Evolutionary conservation across 2,113 vertebrate species (phyloP).

Genomic region (Tetrao urogallus): DNA sequence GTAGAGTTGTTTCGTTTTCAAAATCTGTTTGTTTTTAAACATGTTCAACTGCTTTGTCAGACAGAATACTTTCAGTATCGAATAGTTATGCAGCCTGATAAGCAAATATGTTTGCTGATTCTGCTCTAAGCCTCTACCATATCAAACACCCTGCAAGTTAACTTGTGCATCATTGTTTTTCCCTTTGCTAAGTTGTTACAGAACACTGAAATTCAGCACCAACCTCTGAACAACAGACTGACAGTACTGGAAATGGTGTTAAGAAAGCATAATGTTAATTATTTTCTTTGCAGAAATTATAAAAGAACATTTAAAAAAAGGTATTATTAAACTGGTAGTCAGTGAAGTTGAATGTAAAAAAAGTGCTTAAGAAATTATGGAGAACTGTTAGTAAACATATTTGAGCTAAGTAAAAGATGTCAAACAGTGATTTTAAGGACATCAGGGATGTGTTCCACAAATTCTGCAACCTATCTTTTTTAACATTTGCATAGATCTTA

Average conservation of each 20-base stretch:
- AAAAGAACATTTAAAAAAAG: neutral
- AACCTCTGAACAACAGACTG: neutral
- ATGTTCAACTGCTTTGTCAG: neutral
- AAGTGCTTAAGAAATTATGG: neutral
- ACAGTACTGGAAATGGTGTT: neutral
- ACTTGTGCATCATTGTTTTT: neutral
- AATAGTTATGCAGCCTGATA: neutral
- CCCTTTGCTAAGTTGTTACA: neutral
- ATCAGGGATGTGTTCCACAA: neutral
- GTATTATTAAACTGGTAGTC: neutral
- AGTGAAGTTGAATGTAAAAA: neutral
- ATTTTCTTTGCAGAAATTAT: neutral
- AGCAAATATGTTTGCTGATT: neutral
- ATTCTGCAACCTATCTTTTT: neutral
- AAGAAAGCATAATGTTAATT: neutral
- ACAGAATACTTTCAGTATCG: neutral
- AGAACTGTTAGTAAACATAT: neutral
- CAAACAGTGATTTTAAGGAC: neutral
- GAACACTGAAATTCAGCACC: neutral
- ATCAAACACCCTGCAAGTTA: neutral
- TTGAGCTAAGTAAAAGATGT: neutral
- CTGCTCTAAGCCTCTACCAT: neutral
- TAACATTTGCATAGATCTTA: neutral
- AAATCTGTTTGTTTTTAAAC: neutral
- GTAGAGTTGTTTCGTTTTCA: accelerated